Evolutionary conservation across 2,113 vertebrate species (phyloP), one percentile per base, ranked within the genome.

Genomic region (Atlantisia rogersi): DNA sequence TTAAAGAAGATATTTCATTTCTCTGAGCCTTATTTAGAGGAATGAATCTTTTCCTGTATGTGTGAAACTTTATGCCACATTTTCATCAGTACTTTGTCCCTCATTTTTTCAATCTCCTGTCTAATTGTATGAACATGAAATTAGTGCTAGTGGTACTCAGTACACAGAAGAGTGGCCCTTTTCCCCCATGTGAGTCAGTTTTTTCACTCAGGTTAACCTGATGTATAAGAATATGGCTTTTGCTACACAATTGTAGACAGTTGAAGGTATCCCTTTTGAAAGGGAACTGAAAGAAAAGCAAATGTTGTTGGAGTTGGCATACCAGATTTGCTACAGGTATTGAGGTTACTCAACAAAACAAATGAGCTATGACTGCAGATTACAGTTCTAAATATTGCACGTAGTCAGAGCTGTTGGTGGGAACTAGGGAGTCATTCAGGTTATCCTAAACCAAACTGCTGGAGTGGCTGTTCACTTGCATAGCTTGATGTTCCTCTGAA

Each of bases 321-420:
- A 59, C 39, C 50, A 60, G 35, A 26, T 73, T 53, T 77, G n/a
- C 52, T 65, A 26, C 42, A 65, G 52, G 12, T 35, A 18, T 44
- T 48, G 62, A 40, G 24, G 15, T 76, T 70, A 17, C 40, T 69
- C 20, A 35, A 5, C 42, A 64, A 25, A 82, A 40, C 13, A 67
- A 31, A 14, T 52, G 64, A 89, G 28, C 35, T 77, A 1, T 56
- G 64, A 12, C 62, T 83, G 6, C 50, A 70, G 44, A 29, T 63
- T 11, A 20, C 31, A n/a, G 0, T n/a, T 70, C 10, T 39, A 42
- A 76, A 55, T 76, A 19, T 19, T n/a, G 31, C 15, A 32, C 15
- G 50, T 21, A 65, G 31, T 29, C 1, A 1, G 6, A 76, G 18
- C 5, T 4, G 0, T 14, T 55, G 37, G 22, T 65, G 20, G 7